Conservation (phyloP, 2,888 invertebrate genomes). For the Calephelis perditalis region DNA sequence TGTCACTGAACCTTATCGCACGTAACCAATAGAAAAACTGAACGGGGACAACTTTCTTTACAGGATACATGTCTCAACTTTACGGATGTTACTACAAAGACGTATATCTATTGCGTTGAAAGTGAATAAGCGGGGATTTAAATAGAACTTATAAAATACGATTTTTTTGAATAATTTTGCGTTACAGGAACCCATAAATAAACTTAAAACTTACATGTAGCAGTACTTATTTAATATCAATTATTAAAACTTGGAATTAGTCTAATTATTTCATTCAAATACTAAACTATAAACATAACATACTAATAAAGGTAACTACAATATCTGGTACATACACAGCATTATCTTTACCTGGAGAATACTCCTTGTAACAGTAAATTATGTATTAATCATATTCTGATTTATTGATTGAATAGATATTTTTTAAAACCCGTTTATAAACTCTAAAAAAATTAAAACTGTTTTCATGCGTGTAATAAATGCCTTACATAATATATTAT, state of each 20-base stretch:
- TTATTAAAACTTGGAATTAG: background rate
- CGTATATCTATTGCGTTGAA: background rate
- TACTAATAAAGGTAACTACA: no score
- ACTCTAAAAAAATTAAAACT: background rate
- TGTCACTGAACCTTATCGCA: constrained; percentile 55
- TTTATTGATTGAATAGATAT: background rate
- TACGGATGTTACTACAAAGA: constrained; percentile 8
- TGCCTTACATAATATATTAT: background rate
- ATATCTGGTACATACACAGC: no score
- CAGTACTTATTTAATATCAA: background rate
- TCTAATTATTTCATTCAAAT: no score
- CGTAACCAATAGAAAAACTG: constrained; percentile 11
- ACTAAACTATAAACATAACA: no score
- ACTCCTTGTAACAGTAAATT: no score
- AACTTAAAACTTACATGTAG: background rate
- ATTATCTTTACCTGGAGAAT: no score
- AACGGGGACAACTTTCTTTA: constrained; percentile 11
- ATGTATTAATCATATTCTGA: background rate
- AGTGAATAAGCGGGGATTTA: background rate
- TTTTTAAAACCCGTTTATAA: background rate
- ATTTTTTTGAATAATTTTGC: background rate
- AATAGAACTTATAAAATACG: background rate
- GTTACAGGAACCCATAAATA: background rate
- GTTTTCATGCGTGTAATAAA: background rate
- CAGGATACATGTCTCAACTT: background rate